These are phyloP conservation scores for Diachrysia chrysitis DNA, from an alignment of 2,888 invertebrate species.

Conservation along the genomic window DNA sequence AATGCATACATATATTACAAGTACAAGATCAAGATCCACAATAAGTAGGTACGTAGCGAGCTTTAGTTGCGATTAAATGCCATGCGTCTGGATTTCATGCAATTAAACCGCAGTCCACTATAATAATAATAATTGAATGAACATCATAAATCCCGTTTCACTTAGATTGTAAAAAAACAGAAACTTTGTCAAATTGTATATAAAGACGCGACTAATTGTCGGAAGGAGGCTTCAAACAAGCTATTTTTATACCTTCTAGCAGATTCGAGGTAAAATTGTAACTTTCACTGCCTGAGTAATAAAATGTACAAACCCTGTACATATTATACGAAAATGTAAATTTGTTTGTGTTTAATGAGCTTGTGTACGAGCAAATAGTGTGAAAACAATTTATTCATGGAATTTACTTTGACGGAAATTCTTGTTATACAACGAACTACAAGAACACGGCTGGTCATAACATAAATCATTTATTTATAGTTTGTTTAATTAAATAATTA, in stretches of 20 bases:
- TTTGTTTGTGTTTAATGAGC: slow-evolving; percentile 6
- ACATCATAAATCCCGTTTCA: slow-evolving; percentile 34
- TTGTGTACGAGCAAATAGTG: not conserved
- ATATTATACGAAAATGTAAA: slow-evolving; percentile 23
- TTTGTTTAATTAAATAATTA: not conserved
- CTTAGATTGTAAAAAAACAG: slow-evolving; percentile 38
- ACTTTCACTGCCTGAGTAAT: slow-evolving; percentile 47
- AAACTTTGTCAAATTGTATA: slow-evolving; percentile 41
- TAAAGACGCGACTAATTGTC: slow-evolving; percentile 38
- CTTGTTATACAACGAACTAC: not conserved
- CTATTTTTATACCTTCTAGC: slow-evolving; percentile 43
- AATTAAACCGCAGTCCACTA: slow-evolving; percentile 23
- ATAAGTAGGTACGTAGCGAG: not conserved
- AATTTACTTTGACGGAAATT: not conserved
- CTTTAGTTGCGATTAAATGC: not conserved
- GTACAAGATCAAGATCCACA: not conserved
- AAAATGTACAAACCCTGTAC: slow-evolving; percentile 31
- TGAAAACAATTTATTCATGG: slow-evolving; percentile 2
- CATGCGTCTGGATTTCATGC: slow-evolving; percentile 19
- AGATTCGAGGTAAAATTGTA: slow-evolving; percentile 55
- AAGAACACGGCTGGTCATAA: not conserved
- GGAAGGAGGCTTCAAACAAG: slow-evolving; percentile 29
- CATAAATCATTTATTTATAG: not conserved
- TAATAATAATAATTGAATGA: slow-evolving; percentile 45
- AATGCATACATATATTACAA: no score